Base-by-base conservation (phyloP, 2,113 vertebrate species). In the Sturnira hondurensis region DNA sequence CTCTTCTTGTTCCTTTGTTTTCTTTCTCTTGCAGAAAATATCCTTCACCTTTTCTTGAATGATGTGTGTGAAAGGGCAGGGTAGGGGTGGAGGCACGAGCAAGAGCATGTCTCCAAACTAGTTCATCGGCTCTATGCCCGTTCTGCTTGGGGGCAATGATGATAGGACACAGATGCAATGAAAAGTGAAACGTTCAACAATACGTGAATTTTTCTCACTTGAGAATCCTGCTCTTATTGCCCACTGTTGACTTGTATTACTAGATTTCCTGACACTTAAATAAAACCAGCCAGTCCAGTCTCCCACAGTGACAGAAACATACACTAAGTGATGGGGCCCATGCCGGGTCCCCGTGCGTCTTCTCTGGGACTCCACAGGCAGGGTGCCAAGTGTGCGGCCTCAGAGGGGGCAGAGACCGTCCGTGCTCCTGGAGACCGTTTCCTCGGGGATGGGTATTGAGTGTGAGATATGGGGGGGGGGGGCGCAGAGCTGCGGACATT, bases 1-100 rank as follows among this genome's bases (percentile, higher is more conserved):
- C 67, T 33, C 43, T 4, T 47, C 47, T 67, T 54, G 24, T 38
- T 61, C 22, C 26, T 93, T 96, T 19, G 24, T 76, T 83, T 82
- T 88, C 20, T 74, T 85, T 77, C 36, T 82, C 36, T 95, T 89
- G 67, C 38, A 85, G 52, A 43, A 67, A 86, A 17, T 8, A 41
- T 56, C 38, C 22, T 24, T 91, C 71, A 47, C 16, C 12, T 67
- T 90, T 92, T 63, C 63, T 86, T 65, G 33, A 56, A 28, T 65
- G 43, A 70, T 31, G 47, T 41, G 4, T 61, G 33, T 47, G 20
- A 19, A 92, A 76, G 14, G 41, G 22, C 22, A 63, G 41, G 56
- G 15, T 22, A 77, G 24, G 61, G 31, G 17, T 28, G 73, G 22
- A 85, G 58, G 19, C 26, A 13, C n/a, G 61, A 58, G 50, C 14